Conservation (phyloP, 2,888 invertebrate genomes). For the Tricholauxania praeusta region DNA sequence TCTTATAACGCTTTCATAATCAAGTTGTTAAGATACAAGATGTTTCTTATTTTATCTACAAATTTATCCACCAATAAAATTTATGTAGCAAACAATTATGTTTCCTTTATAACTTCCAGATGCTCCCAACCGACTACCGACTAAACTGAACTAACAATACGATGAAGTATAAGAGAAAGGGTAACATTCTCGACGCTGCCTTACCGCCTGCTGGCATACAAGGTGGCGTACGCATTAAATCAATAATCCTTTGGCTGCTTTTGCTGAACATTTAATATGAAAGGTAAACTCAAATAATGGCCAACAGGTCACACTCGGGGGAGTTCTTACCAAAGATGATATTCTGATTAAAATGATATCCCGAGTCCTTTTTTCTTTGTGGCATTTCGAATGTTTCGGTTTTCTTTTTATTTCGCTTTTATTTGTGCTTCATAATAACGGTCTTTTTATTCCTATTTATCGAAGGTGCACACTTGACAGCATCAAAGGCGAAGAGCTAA, state of each 20-base stretch:
- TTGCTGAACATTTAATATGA: slow-evolving; percentile 23
- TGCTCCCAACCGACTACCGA: neutral
- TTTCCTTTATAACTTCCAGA: neutral
- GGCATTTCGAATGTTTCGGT: slow-evolving; percentile 13
- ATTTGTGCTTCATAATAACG: slow-evolving; percentile 13
- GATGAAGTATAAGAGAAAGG: neutral
- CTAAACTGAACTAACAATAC: neutral
- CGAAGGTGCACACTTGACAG: slow-evolving; percentile 31
- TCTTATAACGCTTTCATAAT: slow-evolving; percentile 1
- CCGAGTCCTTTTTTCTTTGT: slow-evolving; percentile 14
- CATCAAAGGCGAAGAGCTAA: neutral
- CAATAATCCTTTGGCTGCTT: slow-evolving; percentile 25
- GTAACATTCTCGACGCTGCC: no score
- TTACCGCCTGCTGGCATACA: neutral
- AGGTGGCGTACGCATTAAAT: neutral
- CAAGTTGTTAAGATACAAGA: neutral
- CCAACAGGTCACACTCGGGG: slow-evolving; percentile 17
- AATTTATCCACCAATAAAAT: slow-evolving; percentile 1
- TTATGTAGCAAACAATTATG: slow-evolving; percentile 5
- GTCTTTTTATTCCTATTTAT: slow-evolving; percentile 19
- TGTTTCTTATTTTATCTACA: slow-evolving; percentile 1
- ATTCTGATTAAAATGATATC: slow-evolving; percentile 35
- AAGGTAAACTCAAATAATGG: slow-evolving; percentile 30
- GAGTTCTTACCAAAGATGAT: slow-evolving; percentile 29
- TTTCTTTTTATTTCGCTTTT: neutral